A percentile compares a stretch with the other conserved stretches of the same genome.
Evolutionary conservation across 2,113 vertebrate genomes (phyloP).

Genomic region (Bufo gargarizans): DNA sequence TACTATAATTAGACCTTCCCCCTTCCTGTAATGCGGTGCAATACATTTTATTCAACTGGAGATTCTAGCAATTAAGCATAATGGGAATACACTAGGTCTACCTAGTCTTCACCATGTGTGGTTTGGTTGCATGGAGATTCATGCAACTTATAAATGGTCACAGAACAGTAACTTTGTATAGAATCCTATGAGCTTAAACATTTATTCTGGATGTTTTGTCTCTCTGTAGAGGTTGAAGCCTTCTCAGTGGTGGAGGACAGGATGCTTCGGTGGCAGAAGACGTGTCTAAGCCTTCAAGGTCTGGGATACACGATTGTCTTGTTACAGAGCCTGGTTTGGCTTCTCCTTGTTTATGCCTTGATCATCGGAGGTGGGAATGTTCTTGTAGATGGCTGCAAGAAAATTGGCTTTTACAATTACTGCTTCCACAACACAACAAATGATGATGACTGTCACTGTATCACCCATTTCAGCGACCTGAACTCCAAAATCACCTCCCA

Average conservation of each 20-base stretch:
- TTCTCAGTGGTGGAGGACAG: neutral
- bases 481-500: too few relatives aligned
- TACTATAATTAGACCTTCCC: too few relatives aligned
- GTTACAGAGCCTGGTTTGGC: neutral
- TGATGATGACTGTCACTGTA: neutral
- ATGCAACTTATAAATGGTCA: neutral
- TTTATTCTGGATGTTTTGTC: neutral
- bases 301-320: neutral
- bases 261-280: neutral
- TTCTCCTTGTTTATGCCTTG: conserved; percentile 25
- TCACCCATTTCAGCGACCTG: neutral
- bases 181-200: neutral
- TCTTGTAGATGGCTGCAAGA: conserved; percentile 26
- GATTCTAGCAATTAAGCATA: too few relatives aligned
- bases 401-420: conserved; percentile 45
- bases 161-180: neutral
- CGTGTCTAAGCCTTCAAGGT: neutral
- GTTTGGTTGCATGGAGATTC: neutral
- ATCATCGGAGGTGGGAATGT: conserved; percentile 4
- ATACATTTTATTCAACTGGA: too few relatives aligned
- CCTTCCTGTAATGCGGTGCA: too few relatives aligned
- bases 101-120: too few relatives aligned
- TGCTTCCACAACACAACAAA: neutral
- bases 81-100: too few relatives aligned
- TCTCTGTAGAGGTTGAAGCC: neutral